Conservation (phyloP, 2,113 vertebrate species). For the Eretmochelys imbricata region DNA sequence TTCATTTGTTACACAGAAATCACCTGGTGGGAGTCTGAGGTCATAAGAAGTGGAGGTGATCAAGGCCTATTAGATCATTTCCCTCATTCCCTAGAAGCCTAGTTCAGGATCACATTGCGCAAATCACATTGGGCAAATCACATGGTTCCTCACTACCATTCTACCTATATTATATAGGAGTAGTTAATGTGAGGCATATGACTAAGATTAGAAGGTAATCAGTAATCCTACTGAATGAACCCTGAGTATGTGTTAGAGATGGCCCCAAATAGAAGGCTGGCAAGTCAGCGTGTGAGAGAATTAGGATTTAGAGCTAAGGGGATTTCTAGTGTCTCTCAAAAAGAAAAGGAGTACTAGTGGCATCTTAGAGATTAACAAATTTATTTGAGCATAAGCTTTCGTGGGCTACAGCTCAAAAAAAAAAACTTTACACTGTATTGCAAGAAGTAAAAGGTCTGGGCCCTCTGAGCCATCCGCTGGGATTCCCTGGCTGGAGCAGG, state of each 20-base stretch:
- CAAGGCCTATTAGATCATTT: fast-evolving
- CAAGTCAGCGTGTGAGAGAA: background rate
- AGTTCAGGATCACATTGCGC: background rate
- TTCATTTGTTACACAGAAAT: background rate
- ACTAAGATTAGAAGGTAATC: background rate
- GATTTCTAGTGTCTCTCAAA: constrained; percentile 7
- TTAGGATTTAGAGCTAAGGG: background rate
- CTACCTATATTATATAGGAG: no score
- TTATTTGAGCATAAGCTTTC: no score
- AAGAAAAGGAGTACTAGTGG: background rate
- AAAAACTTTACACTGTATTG: background rate
- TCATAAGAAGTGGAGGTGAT: background rate
- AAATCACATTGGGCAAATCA: background rate
- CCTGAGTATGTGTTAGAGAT: background rate
- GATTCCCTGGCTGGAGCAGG: background rate
- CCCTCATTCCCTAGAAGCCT: no score
- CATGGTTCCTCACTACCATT: background rate
- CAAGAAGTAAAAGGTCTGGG: background rate
- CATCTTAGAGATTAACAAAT: no score
- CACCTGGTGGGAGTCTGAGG: fast-evolving
- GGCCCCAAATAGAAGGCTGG: background rate
- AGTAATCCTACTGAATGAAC: background rate
- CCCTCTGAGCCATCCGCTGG: background rate
- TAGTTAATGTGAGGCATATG: background rate
- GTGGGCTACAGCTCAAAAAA: no score